Evolutionary conservation across 2,113 vertebrate genomes (phyloP), one percentile per base, ranked within the genome.

Genomic region (Anhinga anhinga): DNA sequence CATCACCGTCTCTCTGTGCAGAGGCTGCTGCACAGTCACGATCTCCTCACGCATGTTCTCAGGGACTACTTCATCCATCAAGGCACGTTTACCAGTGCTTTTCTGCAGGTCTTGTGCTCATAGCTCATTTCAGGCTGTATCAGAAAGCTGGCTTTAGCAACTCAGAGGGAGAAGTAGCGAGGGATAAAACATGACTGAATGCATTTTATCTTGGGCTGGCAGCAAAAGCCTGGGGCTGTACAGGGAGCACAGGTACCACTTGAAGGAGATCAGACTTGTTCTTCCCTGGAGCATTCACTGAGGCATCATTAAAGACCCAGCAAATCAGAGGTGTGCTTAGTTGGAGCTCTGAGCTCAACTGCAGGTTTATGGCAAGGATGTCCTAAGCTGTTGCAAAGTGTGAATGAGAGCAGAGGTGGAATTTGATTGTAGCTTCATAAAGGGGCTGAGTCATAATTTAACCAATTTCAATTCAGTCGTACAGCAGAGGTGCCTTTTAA

Each of bases 31-130:
- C 72, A 61, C 30, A 30, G 34, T 7, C 47, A 3, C 1, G 2
- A 2, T 52, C 1, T 0, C 2, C 2, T 52, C 20, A 14, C 2
- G 2, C 3, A 0, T 36, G 6, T 65, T 78, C 29, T 13, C 65
- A 34, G 61, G 26, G 6, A 22, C 10, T 0, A 0, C 23, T 49
- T 32, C 21, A 18, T 78, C 63, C 59, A 5, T 2, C 65, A 9
- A 62, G 52, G 32, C 34, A 23, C 6, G 0, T 16, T 61, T 61
- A 20, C 45, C 1, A 1, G 18, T 45, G 47, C 27, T 47, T 62
- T 66, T 49, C 63, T 81, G 52, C 9, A 25, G 15, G 13, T 18
- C 72, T 63, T 17, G 40, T 61, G 45, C 83, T 42, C 42, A 0
- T 3, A 63, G 17, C 8, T 92, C 32, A 1, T 25, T 63, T 52